Evolutionary conservation across 2,888 invertebrate genomes (phyloP).

Genomic region (Fissipunctia ypsillon): DNA sequence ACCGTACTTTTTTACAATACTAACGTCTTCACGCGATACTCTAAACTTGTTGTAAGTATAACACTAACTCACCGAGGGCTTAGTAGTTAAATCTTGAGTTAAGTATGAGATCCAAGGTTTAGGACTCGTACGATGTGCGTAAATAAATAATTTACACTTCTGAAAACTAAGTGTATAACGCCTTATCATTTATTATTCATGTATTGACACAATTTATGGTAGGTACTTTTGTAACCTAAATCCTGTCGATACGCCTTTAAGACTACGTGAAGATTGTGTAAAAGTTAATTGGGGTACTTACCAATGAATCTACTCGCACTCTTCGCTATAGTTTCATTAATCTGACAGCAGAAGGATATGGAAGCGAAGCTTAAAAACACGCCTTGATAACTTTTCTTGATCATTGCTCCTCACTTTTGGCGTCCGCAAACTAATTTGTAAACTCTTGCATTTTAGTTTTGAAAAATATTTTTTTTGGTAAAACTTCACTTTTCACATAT

Average conservation of each 20-base stretch:
- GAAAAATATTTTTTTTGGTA: constrained; percentile 22
- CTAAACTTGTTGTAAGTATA: constrained; percentile 47
- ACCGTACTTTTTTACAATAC: constrained; percentile 42
- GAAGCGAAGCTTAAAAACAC: constrained; percentile 87
- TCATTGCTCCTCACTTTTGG: constrained; percentile 79
- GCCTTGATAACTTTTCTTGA: constrained; percentile 87
- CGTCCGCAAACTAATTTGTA: constrained; percentile 62
- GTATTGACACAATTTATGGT: constrained; percentile 58
- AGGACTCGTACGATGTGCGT: constrained; percentile 49
- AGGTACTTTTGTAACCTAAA: constrained; percentile 49
- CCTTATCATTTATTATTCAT: constrained; percentile 62
- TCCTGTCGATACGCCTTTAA: constrained; percentile 47
- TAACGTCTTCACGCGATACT: constrained; percentile 35
- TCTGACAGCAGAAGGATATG: constrained; percentile 88
- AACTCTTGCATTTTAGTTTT: constrained; percentile 67
- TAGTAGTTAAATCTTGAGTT: constrained; percentile 60
- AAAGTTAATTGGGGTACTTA: constrained; percentile 70
- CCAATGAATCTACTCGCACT: constrained; percentile 88
- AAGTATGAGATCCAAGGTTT: constrained; percentile 59
- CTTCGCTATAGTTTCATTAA: constrained; percentile 88
- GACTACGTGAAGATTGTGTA: constrained; percentile 25
- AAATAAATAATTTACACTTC: constrained; percentile 66
- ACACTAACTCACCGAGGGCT: constrained; percentile 53
- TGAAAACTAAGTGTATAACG: constrained; percentile 62
- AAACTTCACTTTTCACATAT: constrained; percentile 65